Conservation (phyloP, 2,797 vertebrate species). For the Buphagus erythrorhynchus region DNA sequence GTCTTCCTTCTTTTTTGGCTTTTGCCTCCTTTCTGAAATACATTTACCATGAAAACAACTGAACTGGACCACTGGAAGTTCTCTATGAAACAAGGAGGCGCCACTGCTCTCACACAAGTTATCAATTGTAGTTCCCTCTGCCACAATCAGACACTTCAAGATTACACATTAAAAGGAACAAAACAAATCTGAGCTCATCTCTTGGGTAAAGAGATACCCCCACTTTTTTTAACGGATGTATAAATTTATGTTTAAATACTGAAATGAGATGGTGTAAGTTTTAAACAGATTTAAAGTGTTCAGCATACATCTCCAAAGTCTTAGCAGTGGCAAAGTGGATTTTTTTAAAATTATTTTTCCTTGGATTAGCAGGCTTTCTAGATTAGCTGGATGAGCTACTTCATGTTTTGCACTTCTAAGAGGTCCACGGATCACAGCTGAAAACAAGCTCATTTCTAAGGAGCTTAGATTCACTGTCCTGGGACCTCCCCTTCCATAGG, state of each 20-base stretch:
- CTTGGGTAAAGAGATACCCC: not conserved
- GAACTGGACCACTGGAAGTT: not conserved
- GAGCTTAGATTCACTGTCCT: not conserved
- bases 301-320: not conserved
- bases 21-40: not conserved
- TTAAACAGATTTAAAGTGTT: not conserved
- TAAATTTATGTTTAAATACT: not conserved
- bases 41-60: not conserved
- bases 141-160: not conserved
- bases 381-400: not conserved
- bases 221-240: not conserved
- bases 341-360: not conserved
- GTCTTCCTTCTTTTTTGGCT: not conserved
- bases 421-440: not conserved
- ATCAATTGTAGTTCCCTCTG: accelerated
- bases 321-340: not conserved
- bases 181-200: not conserved
- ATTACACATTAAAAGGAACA: not conserved
- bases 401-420: not conserved
- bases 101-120: not conserved
- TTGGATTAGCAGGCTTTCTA: not conserved
- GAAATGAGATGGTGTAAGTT: not conserved
- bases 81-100: not conserved
- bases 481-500: not conserved
- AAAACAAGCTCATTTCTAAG: not conserved